Conservation (phyloP, 2,797 vertebrate genomes). For the Lagodon rhomboides region DNA sequence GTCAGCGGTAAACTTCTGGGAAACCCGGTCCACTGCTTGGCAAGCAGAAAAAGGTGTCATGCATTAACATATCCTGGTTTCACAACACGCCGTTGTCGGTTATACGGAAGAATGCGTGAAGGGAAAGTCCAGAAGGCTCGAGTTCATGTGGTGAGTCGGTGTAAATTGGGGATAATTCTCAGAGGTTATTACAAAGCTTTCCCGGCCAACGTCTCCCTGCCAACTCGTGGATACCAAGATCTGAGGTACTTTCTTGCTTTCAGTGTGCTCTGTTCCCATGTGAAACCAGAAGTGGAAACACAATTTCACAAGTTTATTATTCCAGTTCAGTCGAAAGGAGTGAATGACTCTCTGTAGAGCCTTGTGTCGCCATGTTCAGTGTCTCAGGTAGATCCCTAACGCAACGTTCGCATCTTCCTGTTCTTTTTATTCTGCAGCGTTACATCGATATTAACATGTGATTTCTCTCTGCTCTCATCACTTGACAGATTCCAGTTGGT, state of each 20-base stretch:
- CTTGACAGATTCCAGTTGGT: conserved; percentile 56
- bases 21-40: conserved; percentile 53
- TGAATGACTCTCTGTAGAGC: background rate
- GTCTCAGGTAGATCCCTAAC: background rate
- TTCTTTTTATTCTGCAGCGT: background rate
- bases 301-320: background rate
- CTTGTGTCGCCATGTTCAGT: no score
- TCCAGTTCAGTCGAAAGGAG: background rate
- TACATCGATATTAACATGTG: conserved; percentile 32
- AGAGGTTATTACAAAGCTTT: conserved; percentile 15
- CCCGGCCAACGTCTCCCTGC: background rate
- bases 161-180: conserved; percentile 33
- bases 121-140: conserved; percentile 52
- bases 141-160: conserved; percentile 12
- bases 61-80: conserved; percentile 57
- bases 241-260: conserved; percentile 15
- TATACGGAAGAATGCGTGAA: conserved; percentile 46
- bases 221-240: background rate
- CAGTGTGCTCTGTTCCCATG: background rate
- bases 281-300: conserved; percentile 5
- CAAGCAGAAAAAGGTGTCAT: conserved; percentile 60
- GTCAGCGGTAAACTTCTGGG: conserved; percentile 51
- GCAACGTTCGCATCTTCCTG: background rate
- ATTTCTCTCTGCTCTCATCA: conserved; percentile 39
- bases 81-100: conserved; percentile 52